Percentiles rank a stretch among this genome's conserved stretches.
These are phyloP conservation scores for Greenwoodochromis staneri DNA, from an alignment of 2,113 vertebrate genomes.

Conservation along the genomic window DNA sequence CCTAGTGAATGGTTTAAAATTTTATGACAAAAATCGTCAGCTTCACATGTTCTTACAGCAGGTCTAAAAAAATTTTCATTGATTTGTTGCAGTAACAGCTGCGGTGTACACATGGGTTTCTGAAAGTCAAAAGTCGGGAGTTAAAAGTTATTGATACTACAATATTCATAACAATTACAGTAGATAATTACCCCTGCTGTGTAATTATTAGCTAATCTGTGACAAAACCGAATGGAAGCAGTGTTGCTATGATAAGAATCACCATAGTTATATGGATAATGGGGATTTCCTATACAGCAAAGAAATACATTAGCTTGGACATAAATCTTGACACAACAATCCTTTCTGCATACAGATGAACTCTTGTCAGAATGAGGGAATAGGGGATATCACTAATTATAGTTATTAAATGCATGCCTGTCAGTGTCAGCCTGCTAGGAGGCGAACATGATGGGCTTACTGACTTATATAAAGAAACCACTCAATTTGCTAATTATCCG, in stretches of 20 bases:
- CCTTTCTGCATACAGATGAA: conserved; percentile 26
- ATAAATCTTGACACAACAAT: conserved; percentile 42
- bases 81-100: neutral
- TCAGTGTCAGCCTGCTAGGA: conserved; percentile 36
- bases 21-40: neutral
- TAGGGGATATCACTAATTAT: conserved; percentile 47
- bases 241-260: neutral
- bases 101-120: neutral
- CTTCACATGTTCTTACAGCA: neutral
- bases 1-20: neutral
- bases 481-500: conserved; percentile 62
- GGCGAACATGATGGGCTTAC: conserved; percentile 25
- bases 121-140: neutral
- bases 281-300: conserved; percentile 7
- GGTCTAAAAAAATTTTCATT: neutral
- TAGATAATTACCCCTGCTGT: conserved; percentile 1
- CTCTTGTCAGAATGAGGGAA: conserved; percentile 29
- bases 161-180: neutral
- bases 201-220: neutral
- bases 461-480: conserved; percentile 42
- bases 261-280: conserved; percentile 18
- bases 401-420: conserved; percentile 50
- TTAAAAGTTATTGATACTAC: neutral
- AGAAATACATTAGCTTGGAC: conserved; percentile 31
- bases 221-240: neutral